These are phyloP conservation scores for Rhagophthalmus giganteus DNA, from an alignment of 2,888 invertebrate species.

Conservation along the genomic window DNA sequence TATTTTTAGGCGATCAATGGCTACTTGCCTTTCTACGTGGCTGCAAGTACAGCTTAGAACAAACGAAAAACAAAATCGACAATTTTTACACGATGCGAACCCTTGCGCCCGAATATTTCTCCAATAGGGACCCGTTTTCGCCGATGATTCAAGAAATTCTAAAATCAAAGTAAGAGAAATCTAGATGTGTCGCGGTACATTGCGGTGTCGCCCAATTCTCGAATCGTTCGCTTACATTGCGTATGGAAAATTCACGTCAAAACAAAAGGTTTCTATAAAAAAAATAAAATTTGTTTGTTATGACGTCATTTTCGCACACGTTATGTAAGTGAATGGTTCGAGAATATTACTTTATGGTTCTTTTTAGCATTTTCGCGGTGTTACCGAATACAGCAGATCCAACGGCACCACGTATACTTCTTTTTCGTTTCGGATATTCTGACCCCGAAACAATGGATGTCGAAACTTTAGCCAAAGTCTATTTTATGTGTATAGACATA, in stretches of 20 bases:
- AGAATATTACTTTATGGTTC: no score
- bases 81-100: slow-evolving; percentile 63
- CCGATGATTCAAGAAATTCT: slow-evolving; percentile 44
- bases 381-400: neutral
- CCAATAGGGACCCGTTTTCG: slow-evolving; percentile 55
- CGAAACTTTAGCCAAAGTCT: slow-evolving; percentile 53
- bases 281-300: no score
- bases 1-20: slow-evolving; percentile 60
- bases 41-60: slow-evolving; percentile 60
- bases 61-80: slow-evolving; percentile 60
- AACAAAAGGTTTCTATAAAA: no score
- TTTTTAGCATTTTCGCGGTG: neutral
- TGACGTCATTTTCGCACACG: no score
- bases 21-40: slow-evolving; percentile 59
- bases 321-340: no score
- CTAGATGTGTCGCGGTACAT: no score
- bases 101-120: slow-evolving; percentile 62
- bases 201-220: no score
- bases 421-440: neutral
- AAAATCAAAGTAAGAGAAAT: slow-evolving; percentile 51
- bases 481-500: slow-evolving; percentile 61
- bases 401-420: neutral
- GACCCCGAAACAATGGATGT: slow-evolving; percentile 2
- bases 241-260: no score
- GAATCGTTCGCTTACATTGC: no score